A percentile compares a stretch with the other conserved stretches of the same genome.
Conservation (phyloP, 2,113 vertebrate genomes). For the Trogon surrucura region DNA sequence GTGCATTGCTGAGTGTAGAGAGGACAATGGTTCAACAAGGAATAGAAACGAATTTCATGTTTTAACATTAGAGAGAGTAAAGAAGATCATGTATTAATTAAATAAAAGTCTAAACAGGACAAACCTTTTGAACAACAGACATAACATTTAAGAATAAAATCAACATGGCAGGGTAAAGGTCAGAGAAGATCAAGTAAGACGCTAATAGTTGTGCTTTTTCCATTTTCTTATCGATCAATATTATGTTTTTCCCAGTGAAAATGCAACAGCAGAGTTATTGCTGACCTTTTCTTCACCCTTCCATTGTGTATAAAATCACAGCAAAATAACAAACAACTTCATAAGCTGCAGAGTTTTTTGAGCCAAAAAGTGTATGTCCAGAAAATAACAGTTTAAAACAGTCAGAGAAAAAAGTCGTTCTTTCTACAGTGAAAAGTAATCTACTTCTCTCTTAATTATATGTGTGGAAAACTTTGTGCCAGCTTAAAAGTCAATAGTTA, state of each 20-base stretch:
- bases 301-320: slow-evolving; percentile 74
- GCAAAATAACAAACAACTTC: slow-evolving; percentile 81
- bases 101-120: slow-evolving; percentile 79
- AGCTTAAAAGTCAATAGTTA: neutral
- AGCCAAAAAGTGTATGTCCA: slow-evolving; percentile 42
- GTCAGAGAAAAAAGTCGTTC: neutral
- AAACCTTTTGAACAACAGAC: slow-evolving; percentile 76
- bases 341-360: slow-evolving; percentile 74
- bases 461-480: neutral
- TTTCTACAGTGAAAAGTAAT: neutral
- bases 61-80: slow-evolving; percentile 69
- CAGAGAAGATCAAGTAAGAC: slow-evolving; percentile 79
- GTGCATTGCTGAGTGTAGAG: slow-evolving; percentile 9
- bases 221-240: slow-evolving; percentile 85
- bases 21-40: slow-evolving; percentile 72
- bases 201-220: slow-evolving; percentile 79
- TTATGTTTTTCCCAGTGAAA: slow-evolving; percentile 78
- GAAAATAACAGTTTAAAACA: slow-evolving; percentile 57
- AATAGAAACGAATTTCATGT: slow-evolving; percentile 67
- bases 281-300: slow-evolving; percentile 84
- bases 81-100: slow-evolving; percentile 75
- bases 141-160: slow-evolving; percentile 80
- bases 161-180: slow-evolving; percentile 79
- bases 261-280: slow-evolving; percentile 79
- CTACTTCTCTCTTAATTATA: slow-evolving; percentile 4